Evolutionary conservation across 2,113 vertebrate genomes (phyloP).

Genomic region (Thunnus thynnus): DNA sequence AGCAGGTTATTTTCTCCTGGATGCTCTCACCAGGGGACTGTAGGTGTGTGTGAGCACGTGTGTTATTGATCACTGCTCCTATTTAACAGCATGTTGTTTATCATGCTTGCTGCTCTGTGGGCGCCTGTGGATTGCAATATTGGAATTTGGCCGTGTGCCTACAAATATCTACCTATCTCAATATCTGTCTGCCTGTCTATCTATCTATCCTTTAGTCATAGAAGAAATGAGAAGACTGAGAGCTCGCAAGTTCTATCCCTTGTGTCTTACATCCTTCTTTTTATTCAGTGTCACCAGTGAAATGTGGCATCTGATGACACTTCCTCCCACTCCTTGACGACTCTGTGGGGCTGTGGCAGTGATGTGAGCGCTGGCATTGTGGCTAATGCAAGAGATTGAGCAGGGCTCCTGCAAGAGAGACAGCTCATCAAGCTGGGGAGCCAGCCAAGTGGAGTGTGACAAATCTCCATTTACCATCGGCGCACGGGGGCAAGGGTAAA

Average conservation of each 20-base stretch:
- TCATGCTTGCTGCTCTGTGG: conserved; percentile 66
- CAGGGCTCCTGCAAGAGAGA: conserved; percentile 79
- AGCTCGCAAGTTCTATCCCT: conserved; percentile 23
- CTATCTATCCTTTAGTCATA: not conserved
- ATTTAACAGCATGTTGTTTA: conserved; percentile 72
- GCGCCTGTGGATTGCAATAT: conserved; percentile 30
- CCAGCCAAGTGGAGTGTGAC: conserved; percentile 91
- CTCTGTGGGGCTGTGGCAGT: conserved; percentile 59
- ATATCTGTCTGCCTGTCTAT: not conserved
- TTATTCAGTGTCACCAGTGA: conserved; percentile 74
- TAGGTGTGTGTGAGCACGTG: conserved; percentile 30
- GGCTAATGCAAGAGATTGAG: conserved; percentile 70
- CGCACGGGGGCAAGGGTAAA: conserved; percentile 87
- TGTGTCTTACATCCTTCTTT: conserved; percentile 35
- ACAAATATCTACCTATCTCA: conserved; percentile 30
- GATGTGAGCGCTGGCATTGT: conserved; percentile 70
- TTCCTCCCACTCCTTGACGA: conserved; percentile 67
- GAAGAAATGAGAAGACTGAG: conserved; percentile 30
- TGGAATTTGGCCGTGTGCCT: conserved; percentile 49
- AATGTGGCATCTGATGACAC: conserved; percentile 76
- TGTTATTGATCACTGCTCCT: conserved; percentile 70
- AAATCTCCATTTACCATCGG: conserved; percentile 92
- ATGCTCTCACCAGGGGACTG: conserved; percentile 35
- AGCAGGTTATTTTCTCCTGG: conserved; percentile 64
- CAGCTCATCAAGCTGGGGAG: conserved; percentile 86